Base-by-base conservation (phyloP, 2,797 vertebrate species). In the Clarias fuscus region DNA sequence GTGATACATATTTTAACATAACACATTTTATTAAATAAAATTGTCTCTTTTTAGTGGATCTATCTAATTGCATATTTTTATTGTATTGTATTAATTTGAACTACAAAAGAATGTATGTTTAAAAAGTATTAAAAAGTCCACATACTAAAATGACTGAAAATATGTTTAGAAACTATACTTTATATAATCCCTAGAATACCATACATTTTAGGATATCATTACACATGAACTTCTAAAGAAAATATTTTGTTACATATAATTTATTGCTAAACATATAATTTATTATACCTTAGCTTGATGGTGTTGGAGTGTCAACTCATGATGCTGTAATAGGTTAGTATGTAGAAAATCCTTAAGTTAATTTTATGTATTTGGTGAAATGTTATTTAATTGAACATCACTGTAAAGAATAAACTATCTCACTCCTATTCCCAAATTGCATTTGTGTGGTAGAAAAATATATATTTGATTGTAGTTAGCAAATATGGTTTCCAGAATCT, bases 301-400 rank as follows among this genome's bases (percentile, higher is more conserved):
- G 72, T 64, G 58, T 67, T 79, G 71, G 68, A 43, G 81, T 88
- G 13, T 76, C 82, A 62, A 78, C 56, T 59, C 84, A 84, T 78
- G 86, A 90, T 65, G 82, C 84, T 88, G 85, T 89, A 84, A 89
- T 68, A 62, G 67, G 30, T 88, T 86, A 82, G 82, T 86, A 85
- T 68, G 83, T 82, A 79, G 71, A 86, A 84, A 90, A 91, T 91
- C 79, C 93, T 92, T 91, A 88, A 87, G 84, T 92, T 93, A 48
- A 88, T 86, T 82, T 27, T 82, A 85, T 90, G 86, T 88, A 75
- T 93, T 93, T 92, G 90, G 90, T 95, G 93, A 93, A 86, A 92
- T 94, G 92, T 93, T 94, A 91, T 91, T 94, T 91, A 93, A 91
- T 92, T 95, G 84, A 91, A 93, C 86, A 91, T 89, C 90, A 92